Conservation (phyloP, 2,888 invertebrate species). For the Chrysolina haemoptera region DNA sequence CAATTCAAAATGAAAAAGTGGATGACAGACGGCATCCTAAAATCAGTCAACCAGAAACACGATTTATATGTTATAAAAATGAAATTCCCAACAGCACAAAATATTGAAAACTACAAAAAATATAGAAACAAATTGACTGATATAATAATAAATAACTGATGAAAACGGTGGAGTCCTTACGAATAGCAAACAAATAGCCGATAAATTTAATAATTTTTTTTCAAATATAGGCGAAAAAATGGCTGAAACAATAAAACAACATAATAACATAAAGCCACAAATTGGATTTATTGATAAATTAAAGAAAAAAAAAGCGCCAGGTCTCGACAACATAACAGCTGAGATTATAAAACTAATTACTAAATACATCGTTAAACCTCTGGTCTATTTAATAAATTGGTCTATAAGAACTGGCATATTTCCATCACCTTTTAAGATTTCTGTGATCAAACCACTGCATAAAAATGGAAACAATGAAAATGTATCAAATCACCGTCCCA, state of each 20-base stretch:
- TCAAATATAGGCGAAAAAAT: conserved; percentile 11
- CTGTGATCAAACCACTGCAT: too few relatives aligned
- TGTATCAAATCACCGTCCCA: too few relatives aligned
- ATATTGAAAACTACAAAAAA: conserved; percentile 23
- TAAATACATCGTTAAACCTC: too few relatives aligned
- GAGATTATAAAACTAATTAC: too few relatives aligned
- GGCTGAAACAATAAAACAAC: background rate
- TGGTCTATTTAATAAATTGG: too few relatives aligned
- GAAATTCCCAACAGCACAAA: conserved; percentile 20
- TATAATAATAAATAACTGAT: conserved; percentile 1
- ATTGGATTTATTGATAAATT: too few relatives aligned
- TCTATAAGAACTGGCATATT: too few relatives aligned
- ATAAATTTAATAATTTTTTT: background rate
- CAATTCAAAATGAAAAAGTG: too few relatives aligned
- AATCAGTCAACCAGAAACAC: conserved; percentile 22
- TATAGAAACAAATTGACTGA: conserved; percentile 24
- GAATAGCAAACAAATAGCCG: conserved; percentile 11
- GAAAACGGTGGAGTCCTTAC: background rate
- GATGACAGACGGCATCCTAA: conserved; percentile 23
- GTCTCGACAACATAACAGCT: too few relatives aligned
- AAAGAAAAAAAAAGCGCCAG: too few relatives aligned
- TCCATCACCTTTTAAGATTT: too few relatives aligned
- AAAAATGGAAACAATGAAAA: too few relatives aligned
- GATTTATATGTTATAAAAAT: conserved; percentile 14
- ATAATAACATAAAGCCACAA: background rate